Evolutionary conservation across 2,113 vertebrate genomes (phyloP), one percentile per base, ranked within the genome.

Genomic region (Chionis minor): DNA sequence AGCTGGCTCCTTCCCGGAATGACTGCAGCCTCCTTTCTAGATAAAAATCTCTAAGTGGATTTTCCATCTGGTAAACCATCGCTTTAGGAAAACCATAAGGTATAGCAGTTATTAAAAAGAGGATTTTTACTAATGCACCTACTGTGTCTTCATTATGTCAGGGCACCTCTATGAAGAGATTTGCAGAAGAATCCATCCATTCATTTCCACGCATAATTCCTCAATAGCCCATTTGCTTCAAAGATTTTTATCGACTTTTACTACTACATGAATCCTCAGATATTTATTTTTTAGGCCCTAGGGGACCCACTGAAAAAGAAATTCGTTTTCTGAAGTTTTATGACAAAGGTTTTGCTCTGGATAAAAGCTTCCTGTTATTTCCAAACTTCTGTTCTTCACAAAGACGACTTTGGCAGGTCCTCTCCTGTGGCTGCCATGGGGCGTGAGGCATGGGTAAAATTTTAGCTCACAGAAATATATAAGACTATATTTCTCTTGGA

Each of bases 151-250:
- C 95, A 91, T 97, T 95, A 92, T 81, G 75, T 91, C 91, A 56
- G 27, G 55, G 78, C 62, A 95, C 47, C 84, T 95, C 94, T 74
- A 47, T 67, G 93, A 95, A 91, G 87, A 95, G 92, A 92, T 91
- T 95, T 97, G 73, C 88, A 77, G 92, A 85, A 90, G 81, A 94
- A 92, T 62, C 92, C 89, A 91, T 90, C 81, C 90, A 88, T 96
- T 95, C 81, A 83, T 94, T 96, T 94, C 81, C 62, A 95, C 8
- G 19, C 47, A 42, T 96, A 91, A 94, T 96, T 97, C 90, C 87
- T 97, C 97, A 95, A 92, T 81, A 97, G 89, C 81, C 84, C 93
- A 94, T 96, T 97, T 95, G 94, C 96, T 96, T 97, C 94, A 95
- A 94, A 96, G 89, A 95, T 83, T 92, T 96, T 96, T 96, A 96